Evolutionary conservation across 1,140 invertebrate species (phyloP).

Genomic region (Lysiphlebus fabarum): DNA sequence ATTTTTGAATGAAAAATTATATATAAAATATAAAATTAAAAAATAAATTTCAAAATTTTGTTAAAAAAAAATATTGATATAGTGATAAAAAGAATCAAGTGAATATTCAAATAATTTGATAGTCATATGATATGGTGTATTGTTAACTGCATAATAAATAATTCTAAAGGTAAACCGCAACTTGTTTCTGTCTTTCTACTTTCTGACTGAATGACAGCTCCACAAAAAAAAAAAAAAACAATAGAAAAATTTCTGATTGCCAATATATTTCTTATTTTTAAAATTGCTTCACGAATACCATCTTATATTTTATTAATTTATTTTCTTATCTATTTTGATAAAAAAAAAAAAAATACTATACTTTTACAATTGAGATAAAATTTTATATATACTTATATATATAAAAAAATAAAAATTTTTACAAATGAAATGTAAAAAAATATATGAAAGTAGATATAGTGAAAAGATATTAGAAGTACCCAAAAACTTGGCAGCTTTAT

Average conservation of each 20-base stretch:
- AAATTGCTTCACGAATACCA: conserved; percentile 19
- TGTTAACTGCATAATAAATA: conserved; percentile 53
- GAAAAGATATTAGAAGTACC: conserved; percentile 32
- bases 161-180: conserved; percentile 49
- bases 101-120: conserved; percentile 33
- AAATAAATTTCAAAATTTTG: conserved; percentile 4
- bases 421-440: conserved; percentile 35
- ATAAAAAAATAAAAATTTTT: too few species aligned
- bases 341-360: too few species aligned
- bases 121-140: conserved; percentile 50
- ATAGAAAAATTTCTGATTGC: conserved; percentile 51
- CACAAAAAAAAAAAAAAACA: conserved; percentile 30
- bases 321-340: conserved; percentile 1
- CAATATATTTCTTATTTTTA: conserved; percentile 36
- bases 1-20: too few species aligned
- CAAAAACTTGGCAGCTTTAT: conserved; percentile 58
- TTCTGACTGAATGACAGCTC: conserved; percentile 50
- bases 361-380: too few species aligned
- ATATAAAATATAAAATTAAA: background rate
- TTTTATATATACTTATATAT: too few species aligned
- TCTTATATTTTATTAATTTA: background rate
- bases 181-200: conserved; percentile 48
- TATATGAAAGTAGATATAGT: conserved; percentile 5
- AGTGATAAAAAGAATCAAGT: conserved; percentile 3
- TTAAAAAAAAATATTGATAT: conserved; percentile 13